Evolutionary conservation across 2,113 vertebrate species (phyloP), one percentile per base, ranked within the genome.

Genomic region (Tretioscincus oriximinensis): DNA sequence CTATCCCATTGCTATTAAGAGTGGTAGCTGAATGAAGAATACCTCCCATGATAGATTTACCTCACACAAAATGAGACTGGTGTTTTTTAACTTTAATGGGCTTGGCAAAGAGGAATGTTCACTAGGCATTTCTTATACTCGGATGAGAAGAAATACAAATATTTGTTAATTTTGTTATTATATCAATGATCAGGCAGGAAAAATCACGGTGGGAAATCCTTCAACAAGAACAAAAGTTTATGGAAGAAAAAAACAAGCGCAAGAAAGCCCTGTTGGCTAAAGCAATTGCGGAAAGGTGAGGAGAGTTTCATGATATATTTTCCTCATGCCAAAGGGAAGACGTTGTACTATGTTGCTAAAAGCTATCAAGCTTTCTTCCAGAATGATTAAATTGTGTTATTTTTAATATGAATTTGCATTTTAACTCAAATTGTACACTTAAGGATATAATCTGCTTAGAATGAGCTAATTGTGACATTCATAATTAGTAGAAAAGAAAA

Each of bases 241-340:
- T 99, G 78, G 98, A 99, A 93, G 97, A 99, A 95, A 96, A 94
- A 91, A 99, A 99, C 88, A 99, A 97, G 85, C 96, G 95, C 54
- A 99, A 97, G 90, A 99, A 98, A 93, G 98, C 97, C 82, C 95
- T 99, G 47, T 95, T 99, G 84, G 82, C 97, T 69, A 98, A 96
- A 92, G 96, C 97, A 22, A 97, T 99, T 84, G 97, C 97, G 77
- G 98, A 99, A 93, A 99, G 98, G 98, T 99, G 88, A 91, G 95
- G 54, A 72, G 6, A 6, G 28, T 60, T 0, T 76, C 60, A 60
- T 68, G 58, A 5, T 7, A 65, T 21, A 10, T 65, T 29, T 49
- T 12, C 24, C 6, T 12, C 18, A 61, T 54, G 12, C 58, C 21
- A 28, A 45, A 63, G 12, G 41, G 41, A 60, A 12, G 14, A 18